Percentiles rank a stretch among this genome's conserved stretches.
These are phyloP conservation scores for Pelochelys cantorii DNA, from an alignment of 2,797 vertebrate species.

Conservation along the genomic window DNA sequence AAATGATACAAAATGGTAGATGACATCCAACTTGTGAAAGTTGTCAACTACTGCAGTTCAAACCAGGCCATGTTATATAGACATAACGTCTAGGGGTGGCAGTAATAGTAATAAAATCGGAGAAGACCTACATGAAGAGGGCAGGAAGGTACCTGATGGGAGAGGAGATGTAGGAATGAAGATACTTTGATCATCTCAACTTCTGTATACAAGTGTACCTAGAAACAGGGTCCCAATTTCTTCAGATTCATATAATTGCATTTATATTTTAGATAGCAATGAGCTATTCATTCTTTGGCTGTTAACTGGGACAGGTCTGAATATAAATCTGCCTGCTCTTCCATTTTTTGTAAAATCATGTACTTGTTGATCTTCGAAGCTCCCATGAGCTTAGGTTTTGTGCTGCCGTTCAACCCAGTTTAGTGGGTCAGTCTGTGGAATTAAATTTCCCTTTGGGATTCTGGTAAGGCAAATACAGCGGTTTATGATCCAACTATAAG, in stretches of 20 bases:
- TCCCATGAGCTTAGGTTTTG: background rate
- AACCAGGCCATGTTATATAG: background rate
- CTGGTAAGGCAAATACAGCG: background rate
- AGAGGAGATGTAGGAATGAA: background rate
- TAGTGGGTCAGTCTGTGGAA: background rate
- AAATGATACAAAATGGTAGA: background rate
- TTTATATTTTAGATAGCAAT: background rate
- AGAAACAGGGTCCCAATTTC: background rate
- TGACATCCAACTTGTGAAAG: background rate
- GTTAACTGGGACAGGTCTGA: background rate
- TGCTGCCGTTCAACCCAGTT: background rate
- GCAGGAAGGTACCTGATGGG: background rate
- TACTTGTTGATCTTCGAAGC: background rate
- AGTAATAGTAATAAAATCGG: background rate
- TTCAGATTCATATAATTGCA: background rate
- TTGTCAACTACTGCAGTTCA: background rate
- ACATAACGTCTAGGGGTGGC: background rate
- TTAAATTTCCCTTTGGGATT: background rate
- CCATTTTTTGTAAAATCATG: background rate
- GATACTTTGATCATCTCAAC: background rate
- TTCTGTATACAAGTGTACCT: background rate
- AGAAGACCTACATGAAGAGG: background rate
- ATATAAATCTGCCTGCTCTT: background rate
- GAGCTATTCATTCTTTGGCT: background rate
- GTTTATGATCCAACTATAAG: background rate